phyloP scores from a whole-genome alignment of 37 sponge, comb jelly and placozoan genomes.

The Dysidea cf. avara region DNA sequence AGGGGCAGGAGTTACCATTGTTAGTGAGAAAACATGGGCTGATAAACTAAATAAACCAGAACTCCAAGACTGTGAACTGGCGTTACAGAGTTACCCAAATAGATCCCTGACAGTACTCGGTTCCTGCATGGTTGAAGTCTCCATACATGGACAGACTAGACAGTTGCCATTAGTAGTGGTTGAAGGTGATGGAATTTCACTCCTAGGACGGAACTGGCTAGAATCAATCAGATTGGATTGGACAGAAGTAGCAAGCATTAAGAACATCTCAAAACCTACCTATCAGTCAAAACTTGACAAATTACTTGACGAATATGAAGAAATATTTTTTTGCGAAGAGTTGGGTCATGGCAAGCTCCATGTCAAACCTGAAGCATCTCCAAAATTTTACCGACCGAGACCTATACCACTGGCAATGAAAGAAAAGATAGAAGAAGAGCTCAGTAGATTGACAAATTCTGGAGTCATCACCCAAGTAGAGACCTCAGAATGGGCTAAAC shows the following conservation, averaged over 20 bases:
- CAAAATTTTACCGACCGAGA: no score
- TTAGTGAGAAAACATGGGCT: not conserved
- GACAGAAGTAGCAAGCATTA: not conserved
- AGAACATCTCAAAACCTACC: not conserved
- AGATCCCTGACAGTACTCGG: not conserved
- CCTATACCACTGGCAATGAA: not conserved
- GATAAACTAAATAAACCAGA: not conserved
- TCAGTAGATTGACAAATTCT: slow-evolving; percentile 7
- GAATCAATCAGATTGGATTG: slow-evolving; percentile 7
- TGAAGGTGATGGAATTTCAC: slow-evolving; percentile 8
- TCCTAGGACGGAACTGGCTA: slow-evolving; percentile 21
- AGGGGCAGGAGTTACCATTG: not conserved
- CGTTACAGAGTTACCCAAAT: no score
- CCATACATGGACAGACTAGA: not conserved
- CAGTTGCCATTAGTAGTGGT: slow-evolving; percentile 3
- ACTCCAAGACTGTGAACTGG: not conserved
- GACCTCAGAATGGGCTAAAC: slow-evolving; percentile 45
- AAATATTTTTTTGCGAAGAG: no score
- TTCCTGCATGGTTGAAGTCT: slow-evolving; percentile 1
- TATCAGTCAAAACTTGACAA: not conserved
- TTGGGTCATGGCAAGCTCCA: no score
- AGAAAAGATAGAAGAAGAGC: slow-evolving; percentile 30
- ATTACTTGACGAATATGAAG: slow-evolving; percentile 6
- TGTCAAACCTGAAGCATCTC: no score
- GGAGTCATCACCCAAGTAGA: slow-evolving; percentile 39